phyloP scores from a whole-genome alignment of 23 tunicate species.

The Styela plicata region DNA sequence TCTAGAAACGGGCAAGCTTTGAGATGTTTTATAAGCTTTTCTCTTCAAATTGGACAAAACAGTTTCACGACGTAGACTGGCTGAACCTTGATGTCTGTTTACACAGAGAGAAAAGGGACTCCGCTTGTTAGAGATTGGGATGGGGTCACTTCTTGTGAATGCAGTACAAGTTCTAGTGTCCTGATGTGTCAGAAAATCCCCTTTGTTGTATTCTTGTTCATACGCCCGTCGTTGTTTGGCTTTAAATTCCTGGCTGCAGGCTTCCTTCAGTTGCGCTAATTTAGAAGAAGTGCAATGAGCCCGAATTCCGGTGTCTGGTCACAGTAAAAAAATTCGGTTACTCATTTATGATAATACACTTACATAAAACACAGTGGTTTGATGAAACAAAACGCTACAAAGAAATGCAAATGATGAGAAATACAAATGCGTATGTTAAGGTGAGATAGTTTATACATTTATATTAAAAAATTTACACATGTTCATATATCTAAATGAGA shows the following conservation, averaged over 20 bases:
- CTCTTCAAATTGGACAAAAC: constrained; percentile 1
- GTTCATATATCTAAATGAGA: too few species aligned
- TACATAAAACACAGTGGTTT: not conserved
- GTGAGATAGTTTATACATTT: too few species aligned
- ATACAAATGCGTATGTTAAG: too few species aligned
- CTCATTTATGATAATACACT: not conserved
- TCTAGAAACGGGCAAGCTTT: not conserved
- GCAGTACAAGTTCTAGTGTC: not conserved
- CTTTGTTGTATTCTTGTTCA: too few species aligned
- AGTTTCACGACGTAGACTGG: constrained; percentile 2
- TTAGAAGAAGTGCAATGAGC: too few species aligned
- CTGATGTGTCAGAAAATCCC: not conserved
- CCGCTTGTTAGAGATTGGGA: not conserved
- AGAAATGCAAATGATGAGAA: too few species aligned
- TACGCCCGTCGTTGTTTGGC: too few species aligned
- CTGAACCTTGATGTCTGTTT: not conserved
- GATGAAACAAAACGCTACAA: not conserved
- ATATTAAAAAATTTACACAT: too few species aligned
- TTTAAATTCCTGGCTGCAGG: too few species aligned
- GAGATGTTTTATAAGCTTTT: not conserved
- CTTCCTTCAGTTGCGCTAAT: too few species aligned
- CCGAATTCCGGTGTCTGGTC: not conserved
- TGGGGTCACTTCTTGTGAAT: not conserved
- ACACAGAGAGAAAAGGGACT: not conserved
- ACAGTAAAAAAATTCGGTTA: not conserved